Conservation (phyloP, 2,888 invertebrate genomes). For the Ctenicera cuprea region DNA sequence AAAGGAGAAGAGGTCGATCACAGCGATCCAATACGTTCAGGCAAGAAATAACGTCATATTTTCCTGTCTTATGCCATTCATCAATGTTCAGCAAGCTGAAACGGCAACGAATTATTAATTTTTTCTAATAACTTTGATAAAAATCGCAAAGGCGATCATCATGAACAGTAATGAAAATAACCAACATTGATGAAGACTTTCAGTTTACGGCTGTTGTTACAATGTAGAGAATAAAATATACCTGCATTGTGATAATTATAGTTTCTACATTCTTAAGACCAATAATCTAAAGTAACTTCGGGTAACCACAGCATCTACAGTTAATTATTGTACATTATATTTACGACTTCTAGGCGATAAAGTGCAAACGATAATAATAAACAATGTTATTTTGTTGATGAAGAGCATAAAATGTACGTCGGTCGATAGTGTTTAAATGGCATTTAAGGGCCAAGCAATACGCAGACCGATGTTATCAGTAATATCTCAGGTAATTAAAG, state of each 20-base stretch:
- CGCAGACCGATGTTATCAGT: conserved; percentile 37
- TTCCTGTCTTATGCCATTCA: conserved; percentile 76
- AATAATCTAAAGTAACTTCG: conserved; percentile 27
- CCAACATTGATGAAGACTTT: too few species aligned
- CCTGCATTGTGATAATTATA: conserved; percentile 30
- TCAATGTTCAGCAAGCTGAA: conserved; percentile 83
- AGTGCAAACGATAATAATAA: conserved; percentile 58
- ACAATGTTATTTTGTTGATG: conserved; percentile 57
- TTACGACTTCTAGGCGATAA: conserved; percentile 56
- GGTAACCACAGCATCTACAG: conserved; percentile 25
- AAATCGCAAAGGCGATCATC: conserved; percentile 21
- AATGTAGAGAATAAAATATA: conserved; percentile 31
- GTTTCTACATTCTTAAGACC: conserved; percentile 29
- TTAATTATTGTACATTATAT: conserved; percentile 43
- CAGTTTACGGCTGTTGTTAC: conserved; percentile 3
- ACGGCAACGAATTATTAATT: conserved; percentile 52
- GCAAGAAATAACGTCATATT: conserved; percentile 89
- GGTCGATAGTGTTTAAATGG: conserved; percentile 40
- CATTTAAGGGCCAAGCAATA: conserved; percentile 36
- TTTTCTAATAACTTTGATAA: conserved; percentile 18
- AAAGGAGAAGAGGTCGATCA: conserved; percentile 86
- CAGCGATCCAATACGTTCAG: conserved; percentile 96
- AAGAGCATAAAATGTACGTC: conserved; percentile 45
- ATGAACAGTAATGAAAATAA: neutral
- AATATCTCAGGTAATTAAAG: conserved; percentile 63